phyloP scores from a whole-genome alignment of 2,888 invertebrate species.

The Caenorhabditis sp. region DNA sequence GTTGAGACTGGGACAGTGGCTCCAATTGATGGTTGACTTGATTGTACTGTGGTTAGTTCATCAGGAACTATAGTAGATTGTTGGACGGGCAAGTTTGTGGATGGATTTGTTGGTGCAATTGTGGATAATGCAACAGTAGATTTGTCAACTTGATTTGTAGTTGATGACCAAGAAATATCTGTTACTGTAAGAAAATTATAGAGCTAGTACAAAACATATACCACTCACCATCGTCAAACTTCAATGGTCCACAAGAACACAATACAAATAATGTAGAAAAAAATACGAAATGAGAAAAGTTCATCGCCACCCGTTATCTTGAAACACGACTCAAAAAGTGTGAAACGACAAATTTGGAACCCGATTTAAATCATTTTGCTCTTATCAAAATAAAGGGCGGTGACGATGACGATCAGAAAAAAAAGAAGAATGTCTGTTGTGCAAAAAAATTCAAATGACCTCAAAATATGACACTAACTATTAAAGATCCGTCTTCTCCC shows the following conservation, averaged over 20 bases:
- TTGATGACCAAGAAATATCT: too few species aligned
- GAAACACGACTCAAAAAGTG: neutral
- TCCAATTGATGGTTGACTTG: too few species aligned
- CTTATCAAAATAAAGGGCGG: neutral
- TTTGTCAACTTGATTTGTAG: too few species aligned
- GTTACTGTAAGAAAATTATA: too few species aligned
- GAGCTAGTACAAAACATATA: too few species aligned
- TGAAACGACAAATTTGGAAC: neutral
- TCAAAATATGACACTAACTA: neutral
- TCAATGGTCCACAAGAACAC: neutral
- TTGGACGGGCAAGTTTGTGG: neutral
- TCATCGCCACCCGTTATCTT: neutral
- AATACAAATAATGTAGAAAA: neutral
- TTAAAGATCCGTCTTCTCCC: neutral
- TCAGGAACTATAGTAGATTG: neutral
- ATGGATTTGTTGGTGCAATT: neutral
- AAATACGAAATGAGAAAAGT: neutral
- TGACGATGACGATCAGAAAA: neutral
- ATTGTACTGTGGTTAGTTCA: neutral
- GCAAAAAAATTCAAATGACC: neutral
- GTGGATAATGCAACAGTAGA: neutral
- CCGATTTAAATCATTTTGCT: neutral
- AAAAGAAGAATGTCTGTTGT: neutral
- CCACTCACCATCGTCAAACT: too few species aligned
- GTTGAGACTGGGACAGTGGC: conserved; percentile 4